Base-by-base conservation (phyloP, 1,140 invertebrate species). In the Phymorhynchus buccinoides region DNA sequence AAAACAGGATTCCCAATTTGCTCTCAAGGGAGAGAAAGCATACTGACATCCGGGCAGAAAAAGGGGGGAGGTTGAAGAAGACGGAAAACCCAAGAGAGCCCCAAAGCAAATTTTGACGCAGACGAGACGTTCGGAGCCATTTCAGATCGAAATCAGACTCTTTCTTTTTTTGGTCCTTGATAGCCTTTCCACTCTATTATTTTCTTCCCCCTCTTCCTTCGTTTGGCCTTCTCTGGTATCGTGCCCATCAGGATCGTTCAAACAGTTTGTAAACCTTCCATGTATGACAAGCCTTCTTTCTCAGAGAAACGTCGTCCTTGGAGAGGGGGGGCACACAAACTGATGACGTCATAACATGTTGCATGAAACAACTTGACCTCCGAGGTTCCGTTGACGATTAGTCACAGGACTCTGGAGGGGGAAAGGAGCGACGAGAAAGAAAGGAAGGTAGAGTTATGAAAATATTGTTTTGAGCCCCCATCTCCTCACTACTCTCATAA, bases 271-370 rank as follows among this genome's bases (percentile, higher is more conserved):
- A 62, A 62, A 62, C 12, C 56, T 22, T 27, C n/a, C n/a, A n/a
- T n/a, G n/a, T 1, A 22, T 62, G 56, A 62, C 56, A 6, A 27
- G 56, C 18, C 6, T 62, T n/a, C 22, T 27, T 62, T 27, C 6
- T 27, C 18, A 62, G 56, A 22, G 56, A 0, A 62, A 9, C 56
- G n/a, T 52, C 56, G 56, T 27, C 56, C 56, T 62, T 62, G 56
- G 56, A 27, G 48, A 52, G 48, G 2, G 32, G n/a, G 66, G 27
- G 32, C 71, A 39, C 71, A 73, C 7, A 73, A 73, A 73, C 71
- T 73, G 71, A 35, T 73, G 71, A 73, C 71, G 71, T 73, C 71
- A 73, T 35, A 73, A 73, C 37, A 37, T 35, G 71, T 73, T 73
- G 71, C 32, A 73, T 35, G 71, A 73, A 62, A 39, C 71, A 22